Conservation (phyloP, 2,113 vertebrate species). For the Odocoileus hemionus region DNA sequence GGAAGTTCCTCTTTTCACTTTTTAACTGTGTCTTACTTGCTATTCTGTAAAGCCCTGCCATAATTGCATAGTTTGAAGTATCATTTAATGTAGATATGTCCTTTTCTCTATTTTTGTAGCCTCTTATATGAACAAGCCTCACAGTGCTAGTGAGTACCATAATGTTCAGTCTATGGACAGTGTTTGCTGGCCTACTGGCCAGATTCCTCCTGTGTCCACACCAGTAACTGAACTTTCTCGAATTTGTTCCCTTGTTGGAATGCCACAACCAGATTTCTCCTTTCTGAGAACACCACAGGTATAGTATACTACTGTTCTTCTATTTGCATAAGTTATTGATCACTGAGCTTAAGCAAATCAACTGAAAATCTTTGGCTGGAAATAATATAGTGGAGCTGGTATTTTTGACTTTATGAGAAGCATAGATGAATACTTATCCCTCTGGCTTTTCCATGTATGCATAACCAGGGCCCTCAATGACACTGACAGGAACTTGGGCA, state of each 20-base stretch:
- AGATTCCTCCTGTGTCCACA: slow-evolving; percentile 77
- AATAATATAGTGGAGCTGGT: neutral
- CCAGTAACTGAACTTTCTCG: slow-evolving; percentile 89
- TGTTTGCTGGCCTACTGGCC: slow-evolving; percentile 69
- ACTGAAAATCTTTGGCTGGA: neutral
- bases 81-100: neutral
- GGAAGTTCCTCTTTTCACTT: neutral
- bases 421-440: neutral
- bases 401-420: neutral
- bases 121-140: slow-evolving; percentile 85
- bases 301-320: slow-evolving; percentile 34
- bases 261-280: slow-evolving; percentile 93
- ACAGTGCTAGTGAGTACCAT: slow-evolving; percentile 69
- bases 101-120: slow-evolving; percentile 76
- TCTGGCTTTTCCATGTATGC: neutral
- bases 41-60: neutral
- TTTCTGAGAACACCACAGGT: slow-evolving; percentile 92
- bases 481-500: neutral
- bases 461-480: neutral
- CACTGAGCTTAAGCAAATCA: neutral
- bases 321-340: neutral
- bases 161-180: slow-evolving; percentile 69
- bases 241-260: slow-evolving; percentile 88
- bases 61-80: neutral
- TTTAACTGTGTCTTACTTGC: neutral